These are phyloP conservation scores for Tauraco erythrolophus DNA, from an alignment of 2,113 vertebrate species.

Conservation along the genomic window DNA sequence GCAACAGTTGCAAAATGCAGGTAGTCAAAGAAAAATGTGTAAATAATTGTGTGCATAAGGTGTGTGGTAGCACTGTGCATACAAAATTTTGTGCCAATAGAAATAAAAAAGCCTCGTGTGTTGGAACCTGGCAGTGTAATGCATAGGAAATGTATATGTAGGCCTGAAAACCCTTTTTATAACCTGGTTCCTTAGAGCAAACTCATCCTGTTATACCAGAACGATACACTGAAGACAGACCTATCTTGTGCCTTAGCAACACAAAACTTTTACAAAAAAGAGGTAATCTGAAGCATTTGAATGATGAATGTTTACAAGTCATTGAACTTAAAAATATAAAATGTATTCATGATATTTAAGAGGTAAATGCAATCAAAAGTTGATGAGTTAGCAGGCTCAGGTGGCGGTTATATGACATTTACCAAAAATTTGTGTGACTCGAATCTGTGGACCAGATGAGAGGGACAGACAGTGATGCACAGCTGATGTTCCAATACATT, in stretches of 20 bases:
- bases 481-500: not conserved
- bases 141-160: not conserved
- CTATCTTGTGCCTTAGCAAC: not conserved
- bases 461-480: fast-evolving
- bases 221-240: not conserved
- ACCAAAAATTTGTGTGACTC: not conserved
- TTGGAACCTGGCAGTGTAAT: not conserved
- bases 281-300: not conserved
- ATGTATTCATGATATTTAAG: not conserved
- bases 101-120: not conserved
- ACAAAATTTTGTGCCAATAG: not conserved
- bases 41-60: not conserved
- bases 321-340: not conserved
- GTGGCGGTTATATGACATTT: not conserved
- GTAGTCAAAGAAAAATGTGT: not conserved
- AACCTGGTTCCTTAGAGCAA: not conserved
- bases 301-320: not conserved
- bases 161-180: not conserved
- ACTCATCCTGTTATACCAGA: not conserved
- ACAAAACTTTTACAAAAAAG: not conserved
- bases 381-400: not conserved
- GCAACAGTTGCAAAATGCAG: not conserved
- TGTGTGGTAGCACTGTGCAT: not conserved
- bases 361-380: not conserved
- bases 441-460: not conserved